Conservation (phyloP, 2,888 invertebrate species). For the Drosophila antonietae region DNA sequence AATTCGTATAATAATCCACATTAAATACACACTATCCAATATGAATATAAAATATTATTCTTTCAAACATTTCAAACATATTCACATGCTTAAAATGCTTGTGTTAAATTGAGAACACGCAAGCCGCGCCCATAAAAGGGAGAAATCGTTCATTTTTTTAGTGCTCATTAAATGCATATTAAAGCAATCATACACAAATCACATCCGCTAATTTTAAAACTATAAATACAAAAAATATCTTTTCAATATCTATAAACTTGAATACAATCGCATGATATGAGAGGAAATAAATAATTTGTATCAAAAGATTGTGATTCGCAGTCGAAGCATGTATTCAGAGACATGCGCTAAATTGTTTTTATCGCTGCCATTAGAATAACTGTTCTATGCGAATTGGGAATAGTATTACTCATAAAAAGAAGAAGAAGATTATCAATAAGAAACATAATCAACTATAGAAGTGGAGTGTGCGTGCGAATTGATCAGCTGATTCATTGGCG, state of each 20-base stretch:
- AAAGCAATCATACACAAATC: slow-evolving; percentile 4
- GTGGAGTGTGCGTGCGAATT: slow-evolving; percentile 37
- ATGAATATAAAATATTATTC: background rate
- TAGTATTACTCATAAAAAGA: slow-evolving; percentile 27
- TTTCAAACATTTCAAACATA: background rate
- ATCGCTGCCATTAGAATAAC: slow-evolving; percentile 5
- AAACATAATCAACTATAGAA: slow-evolving; percentile 5
- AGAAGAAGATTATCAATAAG: background rate
- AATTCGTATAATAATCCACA: background rate
- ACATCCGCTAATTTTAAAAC: slow-evolving; percentile 6
- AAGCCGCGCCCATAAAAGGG: background rate
- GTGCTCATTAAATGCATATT: slow-evolving; percentile 2
- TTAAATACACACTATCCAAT: background rate
- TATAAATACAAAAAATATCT: slow-evolving; percentile 3
- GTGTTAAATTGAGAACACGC: slow-evolving; percentile 1
- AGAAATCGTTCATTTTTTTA: background rate
- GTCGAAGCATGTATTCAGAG: background rate
- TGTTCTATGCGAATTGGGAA: slow-evolving; percentile 19
- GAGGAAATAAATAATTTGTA: slow-evolving; percentile 3
- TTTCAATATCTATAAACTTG: background rate
- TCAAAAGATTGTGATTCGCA: background rate
- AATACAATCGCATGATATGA: background rate
- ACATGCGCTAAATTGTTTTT: background rate
- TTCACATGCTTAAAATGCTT: background rate
- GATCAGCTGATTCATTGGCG: slow-evolving; percentile 43